Conservation (phyloP, 1,140 invertebrate species). For the Liolophura sinensis region DNA sequence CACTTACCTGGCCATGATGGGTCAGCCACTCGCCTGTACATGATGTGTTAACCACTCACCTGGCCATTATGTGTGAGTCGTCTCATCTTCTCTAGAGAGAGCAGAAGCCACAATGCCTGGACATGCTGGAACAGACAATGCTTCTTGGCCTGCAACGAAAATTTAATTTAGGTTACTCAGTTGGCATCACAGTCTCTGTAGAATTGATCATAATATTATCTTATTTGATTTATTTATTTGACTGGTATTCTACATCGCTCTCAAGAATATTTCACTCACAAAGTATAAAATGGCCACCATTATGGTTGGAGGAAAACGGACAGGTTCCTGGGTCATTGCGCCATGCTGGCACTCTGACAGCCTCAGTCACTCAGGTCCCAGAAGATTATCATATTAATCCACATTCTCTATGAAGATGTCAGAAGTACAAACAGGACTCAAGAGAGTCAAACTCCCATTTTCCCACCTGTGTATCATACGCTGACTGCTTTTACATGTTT, state of each 20-base stretch:
- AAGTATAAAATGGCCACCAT: constrained; percentile 1
- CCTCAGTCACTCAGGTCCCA: too few relatives aligned
- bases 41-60: too few relatives aligned
- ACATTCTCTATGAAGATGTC: too few relatives aligned
- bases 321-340: not conserved
- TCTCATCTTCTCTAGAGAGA: constrained; percentile 29
- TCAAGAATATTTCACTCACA: not conserved
- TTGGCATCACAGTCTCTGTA: not conserved
- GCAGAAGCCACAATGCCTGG: constrained; percentile 35
- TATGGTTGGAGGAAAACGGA: not conserved
- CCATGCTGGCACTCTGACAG: too few relatives aligned
- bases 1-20: too few relatives aligned
- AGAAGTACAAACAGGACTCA: too few relatives aligned
- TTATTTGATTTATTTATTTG: not conserved
- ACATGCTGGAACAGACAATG: constrained; percentile 30
- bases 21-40: too few relatives aligned
- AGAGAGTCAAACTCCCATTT: too few relatives aligned
- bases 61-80: constrained; percentile 10
- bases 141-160: constrained; percentile 25
- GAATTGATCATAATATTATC: not conserved
- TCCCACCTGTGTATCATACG: too few relatives aligned
- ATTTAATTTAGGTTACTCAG: not conserved
- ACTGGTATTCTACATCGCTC: not conserved
- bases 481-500: too few relatives aligned
- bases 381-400: too few relatives aligned